Evolutionary conservation across 2,888 invertebrate species (phyloP), one percentile per base, ranked within the genome.

Genomic region (Lobophora halterata): DNA sequence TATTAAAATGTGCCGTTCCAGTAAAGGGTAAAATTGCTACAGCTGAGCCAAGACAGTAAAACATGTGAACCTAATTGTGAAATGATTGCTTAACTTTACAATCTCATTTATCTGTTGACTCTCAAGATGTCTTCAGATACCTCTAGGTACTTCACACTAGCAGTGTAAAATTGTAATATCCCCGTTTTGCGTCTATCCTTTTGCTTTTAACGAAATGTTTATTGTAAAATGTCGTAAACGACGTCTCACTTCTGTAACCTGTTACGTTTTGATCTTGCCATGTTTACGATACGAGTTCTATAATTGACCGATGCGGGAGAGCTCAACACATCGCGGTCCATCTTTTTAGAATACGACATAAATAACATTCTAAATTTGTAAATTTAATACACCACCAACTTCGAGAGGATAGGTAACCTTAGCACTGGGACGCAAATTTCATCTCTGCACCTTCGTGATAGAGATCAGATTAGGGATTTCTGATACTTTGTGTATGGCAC

Each of bases 331-430:
- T 82, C 82, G 79, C 81, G 74, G 83, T 83, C 79, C 83, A 87
- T 86, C 86, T 86, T 87, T 87, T 86, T 87, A 86, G 86, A 86
- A 85, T 82, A 82, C 81, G 79, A 86, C 86, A 85, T 83, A 85
- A 87, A 87, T 87, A 87, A 85, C 85, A 75, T 85, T 86, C 86
- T 87, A 87, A 83, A 83, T 86, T 86, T 80, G 85, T 71, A 80
- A 77, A 80, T 83, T 79, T 81, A n/a, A 81, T 80, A 82, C 79
- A 68, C 79, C 75, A 73, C 71, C 68, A 71, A 73, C 72, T 76
- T 71, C 62, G 70, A 76, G 69, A 75, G 76, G 63, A 71, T 73
- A 74, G 69, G 60, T 59, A 63, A 59, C 50, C 46, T 52, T 50
- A 49, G 47, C 51, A 46, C 47, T 45, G 41, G 33, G 29, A 42